Evolutionary conservation across 37 sponge, comb jelly and placozoan genomes (phyloP).

Genomic region (Cliona cf. orientalis): DNA sequence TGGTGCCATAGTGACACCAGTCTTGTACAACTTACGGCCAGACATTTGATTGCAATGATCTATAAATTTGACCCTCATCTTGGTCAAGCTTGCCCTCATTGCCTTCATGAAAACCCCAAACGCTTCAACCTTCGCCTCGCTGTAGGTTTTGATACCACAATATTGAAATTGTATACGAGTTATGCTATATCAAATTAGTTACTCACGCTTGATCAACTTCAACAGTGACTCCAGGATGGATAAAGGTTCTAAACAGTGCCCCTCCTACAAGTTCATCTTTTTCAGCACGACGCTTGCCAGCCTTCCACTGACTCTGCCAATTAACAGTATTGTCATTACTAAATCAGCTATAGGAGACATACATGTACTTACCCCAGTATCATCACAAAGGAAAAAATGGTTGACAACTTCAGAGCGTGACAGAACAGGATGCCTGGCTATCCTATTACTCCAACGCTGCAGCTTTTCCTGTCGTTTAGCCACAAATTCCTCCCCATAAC

Average conservation of each 20-base stretch:
- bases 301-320: constrained; percentile 81
- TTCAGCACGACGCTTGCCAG: constrained; percentile 95
- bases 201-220: constrained; percentile 61
- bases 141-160: constrained; percentile 4
- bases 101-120: constrained; percentile 62
- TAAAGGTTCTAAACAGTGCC: constrained; percentile 72
- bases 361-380: constrained; percentile 34
- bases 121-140: constrained; percentile 65
- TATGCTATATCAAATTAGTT: background rate
- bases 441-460: constrained; percentile 91
- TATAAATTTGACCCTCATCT: constrained; percentile 62
- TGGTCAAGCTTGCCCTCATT: constrained; percentile 43
- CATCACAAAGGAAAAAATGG: constrained; percentile 75
- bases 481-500: constrained; percentile 91
- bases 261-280: constrained; percentile 81
- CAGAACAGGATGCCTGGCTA: constrained; percentile 95
- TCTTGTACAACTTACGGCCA: constrained; percentile 80
- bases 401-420: constrained; percentile 76
- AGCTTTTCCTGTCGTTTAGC: constrained; percentile 91
- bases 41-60: constrained; percentile 91
- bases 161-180: background rate
- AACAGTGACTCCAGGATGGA: constrained; percentile 53
- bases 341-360: background rate
- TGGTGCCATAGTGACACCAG: background rate
- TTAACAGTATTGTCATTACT: background rate